Evolutionary conservation across 2,113 vertebrate genomes (phyloP).

Genomic region (Actenoides hombroni): DNA sequence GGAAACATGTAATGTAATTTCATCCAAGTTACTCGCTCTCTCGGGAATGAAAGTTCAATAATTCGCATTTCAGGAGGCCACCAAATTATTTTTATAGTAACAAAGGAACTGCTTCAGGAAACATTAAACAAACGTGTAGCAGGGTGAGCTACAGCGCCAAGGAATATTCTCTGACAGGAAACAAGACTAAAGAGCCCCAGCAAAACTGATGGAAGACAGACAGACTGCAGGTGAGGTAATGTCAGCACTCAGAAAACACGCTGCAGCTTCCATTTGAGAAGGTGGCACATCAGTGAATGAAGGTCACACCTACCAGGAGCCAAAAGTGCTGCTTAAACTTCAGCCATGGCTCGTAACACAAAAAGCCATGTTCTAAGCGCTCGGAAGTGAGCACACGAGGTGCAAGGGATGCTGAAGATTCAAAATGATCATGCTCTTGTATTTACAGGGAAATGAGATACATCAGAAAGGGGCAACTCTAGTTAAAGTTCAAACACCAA

Average conservation of each 20-base stretch:
- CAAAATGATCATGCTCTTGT: background rate
- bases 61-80: constrained; percentile 11
- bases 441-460: background rate
- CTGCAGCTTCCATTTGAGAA: background rate
- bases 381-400: background rate
- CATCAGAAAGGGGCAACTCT: background rate
- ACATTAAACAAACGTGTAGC: background rate
- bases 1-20: background rate
- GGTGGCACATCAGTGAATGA: background rate
- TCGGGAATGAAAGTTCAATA: background rate
- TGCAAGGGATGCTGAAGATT: background rate
- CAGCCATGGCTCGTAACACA: background rate
- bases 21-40: background rate
- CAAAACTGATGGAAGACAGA: background rate
- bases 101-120: constrained; percentile 38
- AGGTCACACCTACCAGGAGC: accelerated
- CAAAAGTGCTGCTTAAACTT: background rate
- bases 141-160: background rate
- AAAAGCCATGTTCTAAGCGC: background rate
- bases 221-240: background rate
- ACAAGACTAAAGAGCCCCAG: background rate
- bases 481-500: background rate
- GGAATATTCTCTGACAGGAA: background rate
- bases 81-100: background rate
- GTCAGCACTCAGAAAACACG: background rate